Evolutionary conservation across 1,140 invertebrate genomes (phyloP).

Genomic region (Apis florea): DNA sequence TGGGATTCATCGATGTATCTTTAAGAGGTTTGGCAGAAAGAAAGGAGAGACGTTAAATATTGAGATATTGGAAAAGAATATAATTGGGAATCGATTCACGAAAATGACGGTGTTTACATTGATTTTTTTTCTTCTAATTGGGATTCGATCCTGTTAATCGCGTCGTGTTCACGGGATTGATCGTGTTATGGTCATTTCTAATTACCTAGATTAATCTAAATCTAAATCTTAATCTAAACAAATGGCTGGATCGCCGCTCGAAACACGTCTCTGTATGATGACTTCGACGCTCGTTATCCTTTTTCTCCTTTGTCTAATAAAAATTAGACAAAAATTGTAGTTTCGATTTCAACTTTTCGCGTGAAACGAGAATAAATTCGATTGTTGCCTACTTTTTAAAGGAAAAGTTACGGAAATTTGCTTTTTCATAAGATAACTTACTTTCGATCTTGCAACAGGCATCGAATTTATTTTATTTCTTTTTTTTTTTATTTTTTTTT

Average conservation of each 20-base stretch:
- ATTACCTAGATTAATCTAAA: slow-evolving; percentile 58
- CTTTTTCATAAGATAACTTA: too few relatives aligned
- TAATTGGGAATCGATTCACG: too few relatives aligned
- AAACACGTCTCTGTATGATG: background rate
- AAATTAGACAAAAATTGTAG: background rate
- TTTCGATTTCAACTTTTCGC: background rate
- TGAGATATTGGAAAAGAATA: background rate
- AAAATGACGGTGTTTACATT: too few relatives aligned
- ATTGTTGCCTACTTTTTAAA: too few relatives aligned
- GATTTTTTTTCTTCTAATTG: background rate
- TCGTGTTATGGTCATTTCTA: slow-evolving; percentile 44
- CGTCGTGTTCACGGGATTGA: background rate
- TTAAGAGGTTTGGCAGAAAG: background rate
- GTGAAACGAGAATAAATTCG: too few relatives aligned
- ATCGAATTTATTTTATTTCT: too few relatives aligned
- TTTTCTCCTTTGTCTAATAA: too few relatives aligned
- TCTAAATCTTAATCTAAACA: too few relatives aligned
- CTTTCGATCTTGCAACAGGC: too few relatives aligned
- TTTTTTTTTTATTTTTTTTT: too few relatives aligned
- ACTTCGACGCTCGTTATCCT: background rate
- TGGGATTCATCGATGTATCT: too few relatives aligned
- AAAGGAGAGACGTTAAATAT: background rate
- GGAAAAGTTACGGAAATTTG: too few relatives aligned
- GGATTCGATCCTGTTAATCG: background rate
- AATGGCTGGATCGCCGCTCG: background rate